Evolutionary conservation across 2,113 vertebrate genomes (phyloP).

Genomic region (Girardinichthys multiradiatus): DNA sequence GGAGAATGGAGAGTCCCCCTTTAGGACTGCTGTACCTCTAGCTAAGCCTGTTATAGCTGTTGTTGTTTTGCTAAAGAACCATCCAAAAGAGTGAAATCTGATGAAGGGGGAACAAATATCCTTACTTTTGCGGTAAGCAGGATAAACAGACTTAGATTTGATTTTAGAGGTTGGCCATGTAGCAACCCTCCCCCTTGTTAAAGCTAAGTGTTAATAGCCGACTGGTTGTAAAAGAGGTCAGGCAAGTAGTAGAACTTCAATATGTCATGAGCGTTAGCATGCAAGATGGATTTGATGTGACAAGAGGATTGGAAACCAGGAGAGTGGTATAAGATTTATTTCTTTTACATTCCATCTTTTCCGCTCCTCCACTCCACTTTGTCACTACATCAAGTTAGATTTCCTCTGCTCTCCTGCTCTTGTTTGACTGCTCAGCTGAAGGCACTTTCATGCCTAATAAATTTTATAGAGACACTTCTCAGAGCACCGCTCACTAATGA

Average conservation of each 20-base stretch:
- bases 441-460: constrained; percentile 81
- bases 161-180: neutral
- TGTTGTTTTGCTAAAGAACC: too few species aligned
- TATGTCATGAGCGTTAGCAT: constrained; percentile 28
- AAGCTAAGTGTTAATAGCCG: constrained; percentile 39
- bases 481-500: constrained; percentile 76
- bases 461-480: constrained; percentile 76
- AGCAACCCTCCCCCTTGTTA: neutral
- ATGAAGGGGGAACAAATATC: neutral
- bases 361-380: constrained; percentile 27
- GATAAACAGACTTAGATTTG: neutral
- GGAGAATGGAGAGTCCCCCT: too few species aligned
- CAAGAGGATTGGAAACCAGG: constrained; percentile 21
- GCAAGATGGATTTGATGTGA: constrained; percentile 25
- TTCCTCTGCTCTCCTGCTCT: constrained; percentile 20
- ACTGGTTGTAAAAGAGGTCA: constrained; percentile 60
- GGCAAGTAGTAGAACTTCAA: constrained; percentile 27
- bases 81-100: too few species aligned
- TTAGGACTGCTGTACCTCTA: too few species aligned
- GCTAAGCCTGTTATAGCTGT: too few species aligned
- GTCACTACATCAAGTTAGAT: constrained; percentile 30
- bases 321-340: constrained; percentile 40
- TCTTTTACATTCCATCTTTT: constrained; percentile 42
- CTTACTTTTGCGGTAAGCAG: neutral
- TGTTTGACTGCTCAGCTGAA: constrained; percentile 52